These are phyloP conservation scores for Sebastes hubbsi DNA, from an alignment of 2,797 vertebrate genomes.

Conservation along the genomic window DNA sequence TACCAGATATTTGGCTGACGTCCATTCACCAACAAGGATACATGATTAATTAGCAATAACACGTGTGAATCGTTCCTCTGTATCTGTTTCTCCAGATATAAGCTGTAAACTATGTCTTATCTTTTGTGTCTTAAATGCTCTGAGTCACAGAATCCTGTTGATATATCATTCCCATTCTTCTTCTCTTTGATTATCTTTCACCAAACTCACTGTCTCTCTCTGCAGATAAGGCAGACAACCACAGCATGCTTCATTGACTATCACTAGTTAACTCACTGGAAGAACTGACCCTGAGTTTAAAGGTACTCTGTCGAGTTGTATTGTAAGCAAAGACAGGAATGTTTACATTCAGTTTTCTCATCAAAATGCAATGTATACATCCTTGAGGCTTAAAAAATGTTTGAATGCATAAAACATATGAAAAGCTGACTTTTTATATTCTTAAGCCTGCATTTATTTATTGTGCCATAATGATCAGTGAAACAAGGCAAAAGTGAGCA, in stretches of 20 bases:
- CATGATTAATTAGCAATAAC: constrained; percentile 20
- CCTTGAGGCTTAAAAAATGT: background rate
- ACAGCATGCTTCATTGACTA: background rate
- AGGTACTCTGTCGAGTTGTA: background rate
- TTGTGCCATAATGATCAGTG: background rate
- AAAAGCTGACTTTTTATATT: too few relatives aligned
- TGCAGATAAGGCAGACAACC: background rate
- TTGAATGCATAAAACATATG: background rate
- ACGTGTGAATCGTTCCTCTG: background rate
- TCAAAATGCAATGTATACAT: background rate
- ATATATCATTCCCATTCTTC: background rate
- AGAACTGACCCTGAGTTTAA: background rate
- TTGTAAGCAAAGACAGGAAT: background rate
- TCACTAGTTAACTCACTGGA: background rate
- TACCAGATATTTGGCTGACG: constrained; percentile 28
- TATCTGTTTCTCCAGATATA: background rate
- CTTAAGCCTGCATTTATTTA: too few relatives aligned
- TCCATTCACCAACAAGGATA: constrained; percentile 29
- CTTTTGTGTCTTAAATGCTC: background rate
- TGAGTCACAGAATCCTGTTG: background rate
- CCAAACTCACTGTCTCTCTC: background rate
- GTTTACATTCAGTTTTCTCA: too few relatives aligned
- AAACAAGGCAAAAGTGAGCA: background rate
- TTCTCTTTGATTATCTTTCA: background rate
- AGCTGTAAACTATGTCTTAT: background rate